These are phyloP conservation scores for Notoglanidium macrostoma DNA, from an alignment of 2,797 vertebrate species.

Conservation along the genomic window DNA sequence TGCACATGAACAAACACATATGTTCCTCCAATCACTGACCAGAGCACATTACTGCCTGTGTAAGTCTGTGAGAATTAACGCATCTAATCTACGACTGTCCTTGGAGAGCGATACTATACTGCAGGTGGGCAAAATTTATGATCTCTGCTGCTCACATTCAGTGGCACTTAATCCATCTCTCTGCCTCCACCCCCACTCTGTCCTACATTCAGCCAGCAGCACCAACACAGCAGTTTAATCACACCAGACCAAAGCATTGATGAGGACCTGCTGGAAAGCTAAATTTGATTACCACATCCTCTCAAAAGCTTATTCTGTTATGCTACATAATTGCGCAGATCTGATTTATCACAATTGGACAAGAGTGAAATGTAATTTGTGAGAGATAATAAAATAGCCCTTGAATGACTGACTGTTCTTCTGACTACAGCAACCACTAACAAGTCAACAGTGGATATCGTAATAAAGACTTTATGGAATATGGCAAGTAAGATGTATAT, in stretches of 20 bases:
- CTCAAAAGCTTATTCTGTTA: conserved; percentile 19
- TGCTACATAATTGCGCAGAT: conserved; percentile 12
- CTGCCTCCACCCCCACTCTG: conserved; percentile 23
- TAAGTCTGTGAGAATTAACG: conserved; percentile 11
- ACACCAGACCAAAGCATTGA: neutral
- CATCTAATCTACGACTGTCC: conserved; percentile 8
- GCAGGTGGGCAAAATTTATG: neutral
- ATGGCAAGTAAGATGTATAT: neutral
- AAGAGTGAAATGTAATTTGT: neutral
- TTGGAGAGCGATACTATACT: neutral
- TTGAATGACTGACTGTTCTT: conserved; percentile 1
- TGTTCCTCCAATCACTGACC: neutral
- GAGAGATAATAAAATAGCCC: neutral
- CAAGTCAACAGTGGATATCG: neutral
- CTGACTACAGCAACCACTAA: neutral
- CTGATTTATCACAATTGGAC: conserved; percentile 1
- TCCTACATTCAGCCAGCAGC: conserved; percentile 35
- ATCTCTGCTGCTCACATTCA: conserved; percentile 1
- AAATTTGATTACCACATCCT: neutral
- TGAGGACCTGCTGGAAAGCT: conserved; percentile 18
- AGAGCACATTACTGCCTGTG: neutral
- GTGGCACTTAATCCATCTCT: conserved; percentile 28
- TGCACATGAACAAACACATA: neutral
- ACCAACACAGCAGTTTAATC: conserved; percentile 6
- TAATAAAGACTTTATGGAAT: neutral